Conservation (phyloP, 2,797 vertebrate species). For the Phoeniculus purpureus region DNA sequence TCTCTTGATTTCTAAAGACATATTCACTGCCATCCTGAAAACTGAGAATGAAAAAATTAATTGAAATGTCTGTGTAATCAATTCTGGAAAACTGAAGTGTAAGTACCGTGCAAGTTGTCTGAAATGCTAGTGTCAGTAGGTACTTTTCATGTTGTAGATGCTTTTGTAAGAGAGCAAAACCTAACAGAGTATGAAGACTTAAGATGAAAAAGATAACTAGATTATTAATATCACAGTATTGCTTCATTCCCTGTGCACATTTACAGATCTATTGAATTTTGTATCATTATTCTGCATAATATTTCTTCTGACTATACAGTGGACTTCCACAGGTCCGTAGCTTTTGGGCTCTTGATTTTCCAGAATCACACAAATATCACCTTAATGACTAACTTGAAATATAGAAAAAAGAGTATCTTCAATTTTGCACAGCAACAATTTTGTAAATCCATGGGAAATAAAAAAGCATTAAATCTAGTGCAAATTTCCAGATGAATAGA, state of each 20-base stretch:
- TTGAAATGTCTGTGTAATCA: neutral
- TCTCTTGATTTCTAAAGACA: neutral
- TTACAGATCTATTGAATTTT: constrained; percentile 64
- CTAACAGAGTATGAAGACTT: constrained; percentile 48
- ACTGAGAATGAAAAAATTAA: neutral
- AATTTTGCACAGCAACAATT: constrained; percentile 69
- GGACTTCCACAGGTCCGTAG: constrained; percentile 45
- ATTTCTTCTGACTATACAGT: constrained; percentile 62
- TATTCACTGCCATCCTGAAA: neutral
- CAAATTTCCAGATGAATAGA: constrained; percentile 65
- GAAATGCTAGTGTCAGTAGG: neutral
- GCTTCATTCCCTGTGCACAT: constrained; percentile 37
- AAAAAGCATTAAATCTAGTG: constrained; percentile 61
- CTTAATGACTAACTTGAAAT: constrained; percentile 72
- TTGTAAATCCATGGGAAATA: constrained; percentile 73
- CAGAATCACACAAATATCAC: constrained; percentile 66
- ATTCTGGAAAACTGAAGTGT: neutral
- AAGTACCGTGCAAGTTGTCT: neutral
- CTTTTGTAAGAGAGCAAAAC: constrained; percentile 9
- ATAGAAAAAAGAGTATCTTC: constrained; percentile 57
- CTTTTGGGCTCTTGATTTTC: constrained; percentile 67
- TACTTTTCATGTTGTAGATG: constrained; percentile 31
- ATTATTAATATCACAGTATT: constrained; percentile 62
- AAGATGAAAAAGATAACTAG: constrained; percentile 66
- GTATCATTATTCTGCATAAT: constrained; percentile 61